These are phyloP conservation scores for Alces alces DNA, from an alignment of 2,113 vertebrate genomes.

Conservation along the genomic window DNA sequence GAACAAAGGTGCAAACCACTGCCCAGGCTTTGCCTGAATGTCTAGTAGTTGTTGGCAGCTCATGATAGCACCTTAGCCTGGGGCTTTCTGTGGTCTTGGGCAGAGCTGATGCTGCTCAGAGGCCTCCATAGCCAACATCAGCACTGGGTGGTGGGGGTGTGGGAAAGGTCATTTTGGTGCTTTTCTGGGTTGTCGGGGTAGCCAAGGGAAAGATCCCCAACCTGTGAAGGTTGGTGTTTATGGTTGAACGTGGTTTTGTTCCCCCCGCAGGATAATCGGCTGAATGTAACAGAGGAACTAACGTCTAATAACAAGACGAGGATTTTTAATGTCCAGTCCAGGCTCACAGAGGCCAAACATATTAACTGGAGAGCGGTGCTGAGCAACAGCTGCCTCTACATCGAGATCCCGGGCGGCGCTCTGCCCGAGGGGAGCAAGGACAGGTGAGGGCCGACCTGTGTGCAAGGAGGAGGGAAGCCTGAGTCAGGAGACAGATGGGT, in stretches of 20 bases:
- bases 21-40: background rate
- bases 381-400: constrained; percentile 89
- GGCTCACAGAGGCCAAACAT: constrained; percentile 88
- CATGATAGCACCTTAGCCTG: background rate
- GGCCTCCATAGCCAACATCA: too few species aligned
- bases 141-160: background rate
- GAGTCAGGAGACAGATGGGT: background rate
- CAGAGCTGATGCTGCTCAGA: background rate
- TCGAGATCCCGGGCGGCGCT: constrained; percentile 92
- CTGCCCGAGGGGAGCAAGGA: constrained; percentile 99
- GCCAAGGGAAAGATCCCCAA: background rate
- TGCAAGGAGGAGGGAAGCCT: background rate
- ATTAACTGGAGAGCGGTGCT: constrained; percentile 92
- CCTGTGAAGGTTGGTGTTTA: background rate
- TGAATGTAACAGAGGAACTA: constrained; percentile 96
- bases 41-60: background rate
- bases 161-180: too few species aligned
- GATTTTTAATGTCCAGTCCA: constrained; percentile 91
- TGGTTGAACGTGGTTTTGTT: background rate
- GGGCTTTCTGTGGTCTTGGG: background rate
- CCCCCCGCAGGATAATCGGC: constrained; percentile 88
- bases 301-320: constrained; percentile 89
- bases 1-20: too few species aligned
- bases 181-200: background rate
- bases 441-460: constrained; percentile 80